Conservation (phyloP, 2,113 vertebrate genomes). For the Hippoglossus stenolepis region DNA sequence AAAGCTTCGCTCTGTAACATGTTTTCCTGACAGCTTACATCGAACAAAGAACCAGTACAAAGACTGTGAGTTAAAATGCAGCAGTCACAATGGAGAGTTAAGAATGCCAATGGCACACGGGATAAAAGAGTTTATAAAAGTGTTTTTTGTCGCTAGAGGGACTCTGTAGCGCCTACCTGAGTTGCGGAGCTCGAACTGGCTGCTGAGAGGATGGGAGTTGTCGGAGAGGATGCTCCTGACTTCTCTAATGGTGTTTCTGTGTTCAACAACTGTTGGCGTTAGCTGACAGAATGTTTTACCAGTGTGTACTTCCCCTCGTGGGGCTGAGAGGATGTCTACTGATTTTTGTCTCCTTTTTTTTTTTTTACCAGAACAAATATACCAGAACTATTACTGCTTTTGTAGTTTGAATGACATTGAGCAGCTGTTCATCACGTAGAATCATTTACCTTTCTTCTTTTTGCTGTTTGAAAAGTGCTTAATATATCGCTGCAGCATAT, state of each 20-base stretch:
- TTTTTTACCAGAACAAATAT: conserved; percentile 17
- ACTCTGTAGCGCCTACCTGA: no score
- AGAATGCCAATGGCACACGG: no score
- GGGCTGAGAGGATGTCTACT: conserved; percentile 35
- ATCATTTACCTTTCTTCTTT: neutral
- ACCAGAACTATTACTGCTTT: conserved; percentile 24
- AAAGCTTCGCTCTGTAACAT: conserved; percentile 9
- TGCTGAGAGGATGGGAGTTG: neutral
- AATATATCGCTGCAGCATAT: neutral
- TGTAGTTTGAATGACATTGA: conserved; percentile 25
- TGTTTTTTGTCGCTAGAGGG: no score
- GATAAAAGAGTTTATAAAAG: no score
- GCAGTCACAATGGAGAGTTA: no score
- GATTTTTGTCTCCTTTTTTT: conserved; percentile 22
- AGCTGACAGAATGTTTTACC: conserved; percentile 23
- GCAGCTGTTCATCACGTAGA: conserved; percentile 6
- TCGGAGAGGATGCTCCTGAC: neutral
- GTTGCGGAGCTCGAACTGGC: no score
- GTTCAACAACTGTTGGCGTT: conserved; percentile 21
- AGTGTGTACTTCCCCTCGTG: conserved; percentile 32
- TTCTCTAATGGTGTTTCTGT: conserved; percentile 7
- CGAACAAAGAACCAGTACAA: no score
- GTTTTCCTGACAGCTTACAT: no score
- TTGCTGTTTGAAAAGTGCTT: conserved; percentile 9
- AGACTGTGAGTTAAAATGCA: no score